A percentile compares a stretch with the other conserved stretches of the same genome.
phyloP scores from a whole-genome alignment of 2,888 invertebrate genomes.

The Ethmia dodecea region DNA sequence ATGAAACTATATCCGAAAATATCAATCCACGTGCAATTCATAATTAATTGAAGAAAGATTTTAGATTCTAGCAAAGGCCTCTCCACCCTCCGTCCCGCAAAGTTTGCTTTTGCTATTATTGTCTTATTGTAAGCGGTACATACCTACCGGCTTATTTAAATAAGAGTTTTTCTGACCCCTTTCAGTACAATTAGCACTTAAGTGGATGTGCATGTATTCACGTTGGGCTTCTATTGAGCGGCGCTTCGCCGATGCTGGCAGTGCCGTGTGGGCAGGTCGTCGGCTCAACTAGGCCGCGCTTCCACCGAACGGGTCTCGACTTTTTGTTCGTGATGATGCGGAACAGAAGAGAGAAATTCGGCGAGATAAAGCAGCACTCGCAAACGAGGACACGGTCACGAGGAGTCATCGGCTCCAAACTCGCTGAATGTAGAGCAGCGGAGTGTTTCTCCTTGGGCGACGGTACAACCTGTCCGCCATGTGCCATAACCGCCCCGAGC shows the following conservation, averaged over 20 bases:
- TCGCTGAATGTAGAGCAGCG: constrained; percentile 64
- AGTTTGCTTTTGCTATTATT: constrained; percentile 23
- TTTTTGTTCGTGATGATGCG: constrained; percentile 73
- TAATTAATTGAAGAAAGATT: no score
- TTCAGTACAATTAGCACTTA: constrained; percentile 42
- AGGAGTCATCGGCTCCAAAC: constrained; percentile 71
- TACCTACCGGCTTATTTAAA: constrained; percentile 24
- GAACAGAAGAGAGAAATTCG: constrained; percentile 74
- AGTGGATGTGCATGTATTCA: constrained; percentile 33
- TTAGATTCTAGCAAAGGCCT: no score
- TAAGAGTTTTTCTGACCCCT: constrained; percentile 33
- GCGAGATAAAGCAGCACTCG: constrained; percentile 66
- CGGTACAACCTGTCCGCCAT: constrained; percentile 48
- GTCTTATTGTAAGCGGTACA: constrained; percentile 15
- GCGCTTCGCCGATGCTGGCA: constrained; percentile 16
- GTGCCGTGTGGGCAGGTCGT: constrained; percentile 37
- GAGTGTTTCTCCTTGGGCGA: constrained; percentile 59
- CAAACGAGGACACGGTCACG: constrained; percentile 72
- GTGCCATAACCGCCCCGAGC: constrained; percentile 43
- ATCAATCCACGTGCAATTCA: no score
- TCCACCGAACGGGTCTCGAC: constrained; percentile 65
- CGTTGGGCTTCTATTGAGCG: constrained; percentile 30
- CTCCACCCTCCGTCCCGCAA: no score
- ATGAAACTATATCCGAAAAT: no score
- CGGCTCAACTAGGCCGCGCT: constrained; percentile 64